A percentile compares a stretch with the other conserved stretches of the same genome.
Conservation (phyloP, 2,888 invertebrate genomes). For the Anthophora plumipes region DNA sequence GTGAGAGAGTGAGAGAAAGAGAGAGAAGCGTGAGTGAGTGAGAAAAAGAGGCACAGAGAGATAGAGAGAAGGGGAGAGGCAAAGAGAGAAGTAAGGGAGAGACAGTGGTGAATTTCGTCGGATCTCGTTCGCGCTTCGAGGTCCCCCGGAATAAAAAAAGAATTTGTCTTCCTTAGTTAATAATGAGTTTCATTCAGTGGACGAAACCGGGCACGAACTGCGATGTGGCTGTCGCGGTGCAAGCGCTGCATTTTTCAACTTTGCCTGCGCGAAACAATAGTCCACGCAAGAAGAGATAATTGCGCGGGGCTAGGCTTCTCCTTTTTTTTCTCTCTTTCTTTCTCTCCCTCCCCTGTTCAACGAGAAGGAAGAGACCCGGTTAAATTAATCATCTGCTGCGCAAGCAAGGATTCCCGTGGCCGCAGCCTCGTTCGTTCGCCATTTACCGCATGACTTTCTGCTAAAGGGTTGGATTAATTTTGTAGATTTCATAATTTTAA, state of each 20-base stretch:
- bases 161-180: conserved; percentile 53
- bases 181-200: conserved; percentile 63
- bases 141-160: conserved; percentile 27
- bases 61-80: not conserved
- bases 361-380: conserved; percentile 27
- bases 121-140: conserved; percentile 23
- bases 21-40: no score
- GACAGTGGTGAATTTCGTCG: no score
- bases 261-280: conserved; percentile 58
- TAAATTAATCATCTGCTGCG: conserved; percentile 61
- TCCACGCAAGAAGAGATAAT: conserved; percentile 56
- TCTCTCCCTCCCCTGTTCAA: not conserved
- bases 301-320: conserved; percentile 38
- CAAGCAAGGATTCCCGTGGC: conserved; percentile 47
- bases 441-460: conserved; percentile 49
- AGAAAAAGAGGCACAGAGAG: not conserved
- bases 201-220: conserved; percentile 42
- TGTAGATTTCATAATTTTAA: conserved; percentile 27
- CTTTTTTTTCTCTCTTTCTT: conserved; percentile 20
- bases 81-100: no score
- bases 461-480: conserved; percentile 33
- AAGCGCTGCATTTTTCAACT: conserved; percentile 63
- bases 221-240: conserved; percentile 56
- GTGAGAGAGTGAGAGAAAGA: not conserved
- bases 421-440: conserved; percentile 24